Base-by-base conservation (phyloP, 1,140 invertebrate species). In the Papilio helenus region DNA sequence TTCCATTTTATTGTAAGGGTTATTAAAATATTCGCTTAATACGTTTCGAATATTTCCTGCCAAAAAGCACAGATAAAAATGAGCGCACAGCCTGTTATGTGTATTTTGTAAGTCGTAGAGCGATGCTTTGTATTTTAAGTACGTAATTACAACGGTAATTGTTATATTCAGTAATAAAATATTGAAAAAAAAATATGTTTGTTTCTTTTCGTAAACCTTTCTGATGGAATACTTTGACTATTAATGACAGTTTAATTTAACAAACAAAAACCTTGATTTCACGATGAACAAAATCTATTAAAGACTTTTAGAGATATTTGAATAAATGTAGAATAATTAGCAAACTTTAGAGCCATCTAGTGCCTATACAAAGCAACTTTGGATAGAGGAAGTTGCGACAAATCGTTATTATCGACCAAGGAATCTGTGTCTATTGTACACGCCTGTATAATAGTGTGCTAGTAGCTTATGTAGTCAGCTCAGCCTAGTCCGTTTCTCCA, bases 91-190 rank as follows among this genome's bases (percentile, higher is more conserved):
- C 26, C 51, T 55, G 12, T 49, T 16, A 4, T 23, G 10, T 73
- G 55, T 76, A 58, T 39, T 61, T 58, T 61, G 74, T 76, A 76
- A 61, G 49, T 58, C 72, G 20, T 76, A 76, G 73, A 51, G 23
- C 26, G 49, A 61, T 42, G 74, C 55, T 76, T 58, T 39, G 16
- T 61, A 61, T 76, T 55, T 74, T 74, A 74, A 74, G 44, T 74
- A 46, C 29, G 55, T n/a, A 58, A 42, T 34, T 34, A 34, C 34
- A 34, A 61, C 74, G 23, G 34, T 76, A 39, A 58, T 76, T 76
- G 72, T 34, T 72, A 79, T 39, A 76, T 61, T 76, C 51, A 23
- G 10, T 61, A 76, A 76, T 76, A 76, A 76, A 76, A 76, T 9
- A 23, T 42, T 76, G 51, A 23, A 55, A 16, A 29, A 55, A 26